phyloP scores from a whole-genome alignment of 2,113 vertebrate genomes.

The Alexandromys fortis region DNA sequence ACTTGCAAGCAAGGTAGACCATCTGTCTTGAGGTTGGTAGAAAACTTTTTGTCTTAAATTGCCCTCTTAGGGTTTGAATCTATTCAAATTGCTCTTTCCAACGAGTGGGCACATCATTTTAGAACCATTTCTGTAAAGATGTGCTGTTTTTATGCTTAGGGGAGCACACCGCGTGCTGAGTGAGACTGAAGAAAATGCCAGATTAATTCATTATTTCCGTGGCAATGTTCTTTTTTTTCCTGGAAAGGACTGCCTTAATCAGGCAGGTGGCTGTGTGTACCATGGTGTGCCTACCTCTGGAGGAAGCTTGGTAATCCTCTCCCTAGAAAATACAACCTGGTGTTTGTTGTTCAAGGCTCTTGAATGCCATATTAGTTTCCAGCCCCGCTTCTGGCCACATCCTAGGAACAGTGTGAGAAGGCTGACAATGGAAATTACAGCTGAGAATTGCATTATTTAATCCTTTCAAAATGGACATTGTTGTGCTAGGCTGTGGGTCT shows the following conservation, averaged over 20 bases:
- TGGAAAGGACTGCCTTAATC: constrained; percentile 67
- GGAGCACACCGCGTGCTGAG: constrained; percentile 51
- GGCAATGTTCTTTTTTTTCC: constrained; percentile 65
- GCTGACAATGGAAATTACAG: constrained; percentile 75
- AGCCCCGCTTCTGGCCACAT: constrained; percentile 65
- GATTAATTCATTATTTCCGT: constrained; percentile 73
- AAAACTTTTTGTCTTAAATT: constrained; percentile 65
- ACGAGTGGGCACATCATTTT: constrained; percentile 57
- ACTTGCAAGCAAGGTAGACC: constrained; percentile 48
- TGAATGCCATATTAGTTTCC: constrained; percentile 69
- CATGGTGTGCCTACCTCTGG: not conserved
- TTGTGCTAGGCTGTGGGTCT: constrained; percentile 75
- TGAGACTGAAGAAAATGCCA: constrained; percentile 72
- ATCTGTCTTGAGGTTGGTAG: constrained; percentile 64
- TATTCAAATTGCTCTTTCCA: constrained; percentile 71
- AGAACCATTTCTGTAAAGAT: constrained; percentile 58
- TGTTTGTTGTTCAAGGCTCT: constrained; percentile 70
- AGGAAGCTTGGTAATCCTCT: constrained; percentile 70
- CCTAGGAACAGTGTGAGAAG: constrained; percentile 71
- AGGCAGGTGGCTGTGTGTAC: constrained; percentile 62
- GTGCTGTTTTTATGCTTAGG: constrained; percentile 69
- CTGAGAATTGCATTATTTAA: constrained; percentile 74
- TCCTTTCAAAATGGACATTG: constrained; percentile 68
- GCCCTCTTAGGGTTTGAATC: constrained; percentile 54
- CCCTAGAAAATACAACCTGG: constrained; percentile 39